Conservation (phyloP, 2,888 invertebrate species). For the Ophion costatus region DNA sequence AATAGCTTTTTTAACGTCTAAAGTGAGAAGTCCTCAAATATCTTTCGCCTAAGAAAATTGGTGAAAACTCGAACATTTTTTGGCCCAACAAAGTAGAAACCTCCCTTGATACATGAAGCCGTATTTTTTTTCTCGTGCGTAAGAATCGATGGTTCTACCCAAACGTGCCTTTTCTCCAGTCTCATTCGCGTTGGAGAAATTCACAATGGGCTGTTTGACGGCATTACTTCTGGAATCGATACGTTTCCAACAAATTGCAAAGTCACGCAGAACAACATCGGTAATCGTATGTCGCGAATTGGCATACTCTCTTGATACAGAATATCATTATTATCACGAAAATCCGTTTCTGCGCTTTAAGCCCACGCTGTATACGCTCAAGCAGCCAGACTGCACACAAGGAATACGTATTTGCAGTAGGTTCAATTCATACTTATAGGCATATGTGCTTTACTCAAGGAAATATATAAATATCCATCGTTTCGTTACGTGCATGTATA, state of each 20-base stretch:
- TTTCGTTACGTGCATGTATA: slow-evolving; percentile 38
- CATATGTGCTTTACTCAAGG: background rate
- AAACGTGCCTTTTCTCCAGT: background rate
- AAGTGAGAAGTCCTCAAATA: too few species aligned
- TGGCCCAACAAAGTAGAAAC: too few species aligned
- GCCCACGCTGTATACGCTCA: background rate
- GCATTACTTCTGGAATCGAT: too few species aligned
- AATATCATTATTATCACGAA: slow-evolving; percentile 49
- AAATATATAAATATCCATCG: slow-evolving; percentile 40
- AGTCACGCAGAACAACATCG: too few species aligned
- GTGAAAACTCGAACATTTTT: too few species aligned
- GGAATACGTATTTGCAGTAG: slow-evolving; percentile 21
- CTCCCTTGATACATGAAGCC: background rate
- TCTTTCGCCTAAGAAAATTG: too few species aligned
- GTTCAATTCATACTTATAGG: slow-evolving; percentile 40
- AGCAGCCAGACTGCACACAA: background rate
- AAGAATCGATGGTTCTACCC: too few species aligned
- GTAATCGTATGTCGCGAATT: too few species aligned
- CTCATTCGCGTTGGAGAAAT: background rate
- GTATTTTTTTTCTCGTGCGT: background rate
- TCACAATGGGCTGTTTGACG: background rate
- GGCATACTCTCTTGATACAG: background rate
- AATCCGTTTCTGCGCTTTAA: slow-evolving; percentile 51
- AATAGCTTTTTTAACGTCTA: too few species aligned
- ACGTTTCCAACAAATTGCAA: too few species aligned